phyloP scores from a whole-genome alignment of 2,797 vertebrate genomes.

The Remorina albescens region DNA sequence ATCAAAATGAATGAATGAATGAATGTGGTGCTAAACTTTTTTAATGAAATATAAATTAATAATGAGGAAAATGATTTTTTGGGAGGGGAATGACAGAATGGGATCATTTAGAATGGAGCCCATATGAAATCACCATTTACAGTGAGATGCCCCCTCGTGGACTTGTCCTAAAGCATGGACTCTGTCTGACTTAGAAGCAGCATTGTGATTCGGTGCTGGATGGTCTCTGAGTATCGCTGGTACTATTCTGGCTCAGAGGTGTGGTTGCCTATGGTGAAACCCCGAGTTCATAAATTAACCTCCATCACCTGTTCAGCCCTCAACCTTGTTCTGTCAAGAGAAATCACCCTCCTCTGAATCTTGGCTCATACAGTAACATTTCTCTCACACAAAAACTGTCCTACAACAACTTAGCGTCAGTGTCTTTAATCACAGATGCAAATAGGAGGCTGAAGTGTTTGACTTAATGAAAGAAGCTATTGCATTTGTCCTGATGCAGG shows the following conservation, averaged over 20 bases:
- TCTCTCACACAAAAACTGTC: constrained; percentile 3
- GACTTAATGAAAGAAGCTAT: constrained; percentile 23
- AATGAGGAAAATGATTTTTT: too few species aligned
- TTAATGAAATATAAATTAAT: too few species aligned
- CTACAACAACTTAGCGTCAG: not conserved
- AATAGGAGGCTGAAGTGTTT: not conserved
- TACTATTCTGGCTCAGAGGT: constrained; percentile 69
- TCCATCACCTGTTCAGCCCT: constrained; percentile 66
- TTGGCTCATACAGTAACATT: constrained; percentile 8
- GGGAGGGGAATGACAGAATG: constrained; percentile 8
- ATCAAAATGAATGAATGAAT: not conserved
- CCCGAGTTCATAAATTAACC: constrained; percentile 61
- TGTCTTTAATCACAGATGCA: not conserved
- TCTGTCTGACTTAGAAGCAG: constrained; percentile 50
- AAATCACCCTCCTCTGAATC: constrained; percentile 1
- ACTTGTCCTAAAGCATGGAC: constrained; percentile 14
- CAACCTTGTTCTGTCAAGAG: constrained; percentile 39
- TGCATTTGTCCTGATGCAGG: not conserved
- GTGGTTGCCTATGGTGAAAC: constrained; percentile 65
- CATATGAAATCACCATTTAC: constrained; percentile 25
- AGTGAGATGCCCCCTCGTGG: constrained; percentile 20
- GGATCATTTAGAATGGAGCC: not conserved
- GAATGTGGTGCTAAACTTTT: too few species aligned
- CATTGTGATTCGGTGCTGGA: constrained; percentile 37
- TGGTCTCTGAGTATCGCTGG: constrained; percentile 36